Base-by-base conservation (phyloP, 53 echinoderm and acorn worm species). In the Echinometra lucunter region DNA sequence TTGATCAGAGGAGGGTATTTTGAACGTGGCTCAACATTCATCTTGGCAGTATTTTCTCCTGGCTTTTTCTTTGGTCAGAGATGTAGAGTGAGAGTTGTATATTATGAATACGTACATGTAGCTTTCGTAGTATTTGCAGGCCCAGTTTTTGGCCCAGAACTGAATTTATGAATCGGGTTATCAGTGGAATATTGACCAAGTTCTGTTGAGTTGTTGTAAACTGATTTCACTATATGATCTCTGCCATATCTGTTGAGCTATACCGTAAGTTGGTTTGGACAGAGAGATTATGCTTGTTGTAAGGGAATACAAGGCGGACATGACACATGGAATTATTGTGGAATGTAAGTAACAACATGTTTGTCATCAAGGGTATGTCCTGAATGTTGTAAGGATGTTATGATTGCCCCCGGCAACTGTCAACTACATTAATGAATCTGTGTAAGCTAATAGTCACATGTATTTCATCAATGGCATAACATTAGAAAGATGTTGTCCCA, bases 291-390 rank as follows among this genome's bases (percentile, higher is more conserved):
- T 17, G 42, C 78, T 40, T 19, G 42, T 42, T 40, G 42, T 23
- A 17, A 12, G 6, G 72, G 18, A 78, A 78, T 78, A 38, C 78
- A 78, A 42, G 78, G 21, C 85, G 28, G 27, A 85, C 53, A 47
- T 28, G 85, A 49, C 85, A 27, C 89, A 23, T 60, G 60, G 37
- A 58, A 40, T 89, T 60, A 89, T 89, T 60, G 37, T 37, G 58
- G 89, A 58, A 89, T 89, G 89, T 25, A 37, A 57, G 58, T 40
- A 60, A 89, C 89, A 89, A 89, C 89, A 89, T 89, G 89, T 60
- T 60, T 89, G 89, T 58, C 89, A 57, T 35, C 58, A 23, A 35
- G 89, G 63, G 56, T 85, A 89, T 89, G 89, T 89, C 57, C 40
- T 89, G 89, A 89, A 89, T 89, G 89, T 89, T 89, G 60, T 60